Base-by-base conservation (phyloP, 2,113 vertebrate genomes). In the Gallinago media region DNA sequence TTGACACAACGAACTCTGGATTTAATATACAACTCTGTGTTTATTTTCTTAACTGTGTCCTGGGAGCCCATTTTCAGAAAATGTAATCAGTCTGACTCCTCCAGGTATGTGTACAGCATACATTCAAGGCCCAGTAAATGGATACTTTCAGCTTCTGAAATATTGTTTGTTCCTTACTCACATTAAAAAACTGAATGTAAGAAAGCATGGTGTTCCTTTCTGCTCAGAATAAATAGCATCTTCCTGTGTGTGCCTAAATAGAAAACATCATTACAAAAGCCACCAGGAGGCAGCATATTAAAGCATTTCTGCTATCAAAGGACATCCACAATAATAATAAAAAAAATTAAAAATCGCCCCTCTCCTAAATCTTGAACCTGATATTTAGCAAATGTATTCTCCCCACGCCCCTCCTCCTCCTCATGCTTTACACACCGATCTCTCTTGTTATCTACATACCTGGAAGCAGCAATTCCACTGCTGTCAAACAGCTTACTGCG, bases 281-380 rank as follows among this genome's bases (percentile, higher is more conserved):
- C 96, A 76, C 62, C 55, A 96, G 96, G 90, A 94, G 96, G 96
- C 96, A 97, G 94, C 75, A 91, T 19, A 88, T 38, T 38, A 85
- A 89, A 96, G 54, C 38, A 49, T 17, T 63, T 83, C 65, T 65
- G 31, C 40, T 63, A 23, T 14, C 27, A 70, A 70, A 36, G 15
- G 47, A 22, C 6, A n/a, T 15, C 23, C 20, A n/a, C 20, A 26
- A 46, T 6, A 8, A 26, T 9, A 31, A n/a, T 18, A 23, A 54
- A 32, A 55, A 55, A 58, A 47, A 26, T 21, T 31, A 6, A 21
- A 59, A n/a, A 12, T 11, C 9, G 3, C 3, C 18, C 12, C 36
- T 36, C 40, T 65, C 38, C 36, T 54, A 59, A 3, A 62, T 55
- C 34, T 46, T 63, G 27, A 46, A 17, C 8, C 58, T 31, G n/a